Evolutionary conservation across 2,797 vertebrate genomes (phyloP).

Genomic region (Thaleichthys pacificus): DNA sequence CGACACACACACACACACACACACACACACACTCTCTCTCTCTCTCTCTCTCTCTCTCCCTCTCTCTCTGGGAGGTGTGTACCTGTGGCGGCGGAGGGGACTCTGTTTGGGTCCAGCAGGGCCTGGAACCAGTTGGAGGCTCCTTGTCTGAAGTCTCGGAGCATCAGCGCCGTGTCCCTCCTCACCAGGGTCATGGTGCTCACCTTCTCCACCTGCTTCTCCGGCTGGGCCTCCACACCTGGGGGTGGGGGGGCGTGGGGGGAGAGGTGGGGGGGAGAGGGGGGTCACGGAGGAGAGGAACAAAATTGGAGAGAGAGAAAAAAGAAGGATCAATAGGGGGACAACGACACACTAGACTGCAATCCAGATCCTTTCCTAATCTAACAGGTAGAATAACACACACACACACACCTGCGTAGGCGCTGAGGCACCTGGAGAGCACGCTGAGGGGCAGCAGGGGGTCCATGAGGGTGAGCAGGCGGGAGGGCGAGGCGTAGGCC

Average conservation of each 20-base stretch:
- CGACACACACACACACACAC: slow-evolving; percentile 21
- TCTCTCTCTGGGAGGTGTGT: background rate
- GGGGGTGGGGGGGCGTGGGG: slow-evolving; percentile 5
- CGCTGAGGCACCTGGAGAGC: slow-evolving; percentile 86
- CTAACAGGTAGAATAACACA: background rate
- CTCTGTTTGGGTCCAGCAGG: slow-evolving; percentile 75
- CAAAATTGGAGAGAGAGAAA: slow-evolving; percentile 4
- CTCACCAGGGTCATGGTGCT: slow-evolving; percentile 79
- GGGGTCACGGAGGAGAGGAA: background rate
- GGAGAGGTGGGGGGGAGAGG: slow-evolving; percentile 6
- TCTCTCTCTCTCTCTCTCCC: too few species aligned
- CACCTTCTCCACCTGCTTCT: slow-evolving; percentile 79
- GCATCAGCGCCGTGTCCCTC: slow-evolving; percentile 80
- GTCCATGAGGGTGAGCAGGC: slow-evolving; percentile 89
- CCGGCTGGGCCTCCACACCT: slow-evolving; percentile 68
- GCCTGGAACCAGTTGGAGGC: slow-evolving; percentile 88
- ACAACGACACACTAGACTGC: too few species aligned
- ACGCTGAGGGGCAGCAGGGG: slow-evolving; percentile 90
- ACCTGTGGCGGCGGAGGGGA: slow-evolving; percentile 31
- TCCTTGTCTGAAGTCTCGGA: slow-evolving; percentile 81
- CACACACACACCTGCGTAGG: slow-evolving; percentile 84
- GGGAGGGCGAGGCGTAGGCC: slow-evolving; percentile 85
- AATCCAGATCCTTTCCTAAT: too few species aligned
- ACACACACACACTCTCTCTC: background rate
- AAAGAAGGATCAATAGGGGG: slow-evolving; percentile 16